Conservation (phyloP, 1,140 invertebrate genomes). For the Forficula auricularia region DNA sequence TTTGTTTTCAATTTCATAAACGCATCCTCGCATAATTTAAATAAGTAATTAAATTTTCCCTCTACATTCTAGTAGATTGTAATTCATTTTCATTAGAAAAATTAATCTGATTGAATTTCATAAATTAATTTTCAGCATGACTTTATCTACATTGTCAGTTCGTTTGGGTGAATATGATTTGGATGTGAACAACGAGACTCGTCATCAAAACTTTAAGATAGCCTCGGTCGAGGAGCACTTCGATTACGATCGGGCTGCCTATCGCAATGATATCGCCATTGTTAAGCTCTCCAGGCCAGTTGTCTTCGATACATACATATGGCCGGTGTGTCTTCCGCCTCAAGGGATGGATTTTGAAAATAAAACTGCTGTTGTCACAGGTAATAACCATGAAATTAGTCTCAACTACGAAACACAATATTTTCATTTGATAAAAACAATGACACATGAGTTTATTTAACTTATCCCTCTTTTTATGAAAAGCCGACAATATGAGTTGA, state of each 20-base stretch:
- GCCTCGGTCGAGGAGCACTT: slow-evolving; percentile 41
- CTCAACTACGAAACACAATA: neutral
- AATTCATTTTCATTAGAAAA: too few relatives aligned
- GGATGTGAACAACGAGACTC: slow-evolving; percentile 36
- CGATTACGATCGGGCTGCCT: slow-evolving; percentile 40
- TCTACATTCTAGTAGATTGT: too few relatives aligned
- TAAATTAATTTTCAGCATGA: slow-evolving; percentile 29
- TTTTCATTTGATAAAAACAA: neutral
- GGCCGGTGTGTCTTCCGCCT: slow-evolving; percentile 68
- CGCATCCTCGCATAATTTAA: too few relatives aligned
- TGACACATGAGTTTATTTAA: too few relatives aligned
- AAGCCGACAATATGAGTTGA: too few relatives aligned
- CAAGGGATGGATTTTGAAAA: slow-evolving; percentile 37
- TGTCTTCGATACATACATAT: slow-evolving; percentile 57
- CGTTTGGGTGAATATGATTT: slow-evolving; percentile 70
- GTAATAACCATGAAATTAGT: slow-evolving; percentile 24
- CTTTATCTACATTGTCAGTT: slow-evolving; percentile 41
- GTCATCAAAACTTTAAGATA: slow-evolving; percentile 43
- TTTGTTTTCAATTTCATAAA: too few relatives aligned
- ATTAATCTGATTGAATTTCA: slow-evolving; percentile 14
- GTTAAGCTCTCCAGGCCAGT: slow-evolving; percentile 47
- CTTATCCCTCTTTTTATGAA: too few relatives aligned
- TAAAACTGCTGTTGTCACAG: slow-evolving; percentile 48
- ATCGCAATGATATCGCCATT: slow-evolving; percentile 67
- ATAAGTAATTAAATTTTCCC: too few relatives aligned